phyloP scores from a whole-genome alignment of 1,140 invertebrate species.

The Drosophila lowei region DNA sequence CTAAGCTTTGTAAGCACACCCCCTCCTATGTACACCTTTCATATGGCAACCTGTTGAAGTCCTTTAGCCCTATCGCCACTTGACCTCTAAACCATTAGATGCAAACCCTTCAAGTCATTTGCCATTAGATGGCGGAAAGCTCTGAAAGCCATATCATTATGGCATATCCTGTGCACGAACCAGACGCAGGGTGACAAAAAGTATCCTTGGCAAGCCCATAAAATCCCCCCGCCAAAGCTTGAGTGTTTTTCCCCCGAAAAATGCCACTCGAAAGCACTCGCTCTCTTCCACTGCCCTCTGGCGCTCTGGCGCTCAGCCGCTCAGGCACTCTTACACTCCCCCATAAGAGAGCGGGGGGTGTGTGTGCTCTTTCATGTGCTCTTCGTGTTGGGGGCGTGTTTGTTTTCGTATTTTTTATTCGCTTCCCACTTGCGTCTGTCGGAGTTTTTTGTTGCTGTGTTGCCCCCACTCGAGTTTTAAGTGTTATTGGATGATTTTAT shows the following conservation, averaged over 20 bases:
- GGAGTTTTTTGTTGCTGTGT: constrained; percentile 12
- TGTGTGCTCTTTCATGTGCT: constrained; percentile 29
- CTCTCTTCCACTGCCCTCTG: constrained; percentile 4
- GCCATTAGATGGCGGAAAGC: constrained; percentile 37
- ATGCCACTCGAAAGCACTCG: constrained; percentile 50
- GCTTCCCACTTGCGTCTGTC: constrained; percentile 30
- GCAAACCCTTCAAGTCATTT: constrained; percentile 22
- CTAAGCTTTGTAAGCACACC: not conserved
- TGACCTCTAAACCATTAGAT: not conserved
- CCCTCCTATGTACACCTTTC: not conserved
- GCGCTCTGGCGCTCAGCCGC: not conserved
- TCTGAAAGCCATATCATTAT: constrained; percentile 61
- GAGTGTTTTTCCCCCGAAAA: constrained; percentile 20
- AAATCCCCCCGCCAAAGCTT: constrained; percentile 39
- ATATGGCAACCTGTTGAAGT: constrained; percentile 49
- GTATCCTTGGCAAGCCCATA: constrained; percentile 48
- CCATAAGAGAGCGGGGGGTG: constrained; percentile 18
- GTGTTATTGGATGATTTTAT: constrained; percentile 80
- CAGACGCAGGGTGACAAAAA: constrained; percentile 39
- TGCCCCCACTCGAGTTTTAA: constrained; percentile 52
- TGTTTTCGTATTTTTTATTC: constrained; percentile 69
- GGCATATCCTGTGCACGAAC: constrained; percentile 73
- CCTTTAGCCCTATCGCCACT: constrained; percentile 8
- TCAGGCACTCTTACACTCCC: constrained; percentile 16
- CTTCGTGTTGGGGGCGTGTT: constrained; percentile 72